Conservation (phyloP, 2,797 vertebrate genomes). For the Smutsia gigantea region DNA sequence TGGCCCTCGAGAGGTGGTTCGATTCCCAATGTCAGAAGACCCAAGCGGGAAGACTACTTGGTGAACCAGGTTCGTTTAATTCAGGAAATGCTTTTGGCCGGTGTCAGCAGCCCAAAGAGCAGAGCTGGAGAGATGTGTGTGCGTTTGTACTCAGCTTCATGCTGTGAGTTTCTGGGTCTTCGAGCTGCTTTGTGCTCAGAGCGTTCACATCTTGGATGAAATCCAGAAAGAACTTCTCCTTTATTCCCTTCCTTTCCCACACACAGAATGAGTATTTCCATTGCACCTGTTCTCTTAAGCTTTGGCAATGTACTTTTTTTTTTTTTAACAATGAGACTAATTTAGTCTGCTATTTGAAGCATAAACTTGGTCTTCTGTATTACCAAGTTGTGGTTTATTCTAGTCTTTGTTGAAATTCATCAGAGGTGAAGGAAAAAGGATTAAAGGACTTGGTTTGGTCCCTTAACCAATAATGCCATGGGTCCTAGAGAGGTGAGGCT, state of each 20-base stretch:
- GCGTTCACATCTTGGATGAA: neutral
- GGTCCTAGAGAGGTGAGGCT: neutral
- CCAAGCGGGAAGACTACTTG: neutral
- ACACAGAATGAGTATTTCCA: neutral
- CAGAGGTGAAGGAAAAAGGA: neutral
- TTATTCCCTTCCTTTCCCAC: neutral
- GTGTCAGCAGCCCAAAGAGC: neutral
- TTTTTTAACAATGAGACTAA: slow-evolving; percentile 36
- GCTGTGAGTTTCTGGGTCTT: neutral
- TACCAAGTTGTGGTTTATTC: neutral
- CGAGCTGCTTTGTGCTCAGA: neutral
- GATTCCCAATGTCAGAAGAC: neutral
- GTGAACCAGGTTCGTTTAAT: neutral
- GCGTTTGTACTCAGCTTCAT: neutral
- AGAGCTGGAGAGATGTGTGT: neutral
- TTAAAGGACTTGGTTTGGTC: neutral
- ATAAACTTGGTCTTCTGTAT: neutral
- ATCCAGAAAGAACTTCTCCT: neutral
- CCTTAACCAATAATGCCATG: neutral
- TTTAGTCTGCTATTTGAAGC: slow-evolving; percentile 33
- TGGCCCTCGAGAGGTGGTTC: neutral
- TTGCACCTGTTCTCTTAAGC: neutral
- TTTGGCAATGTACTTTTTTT: neutral
- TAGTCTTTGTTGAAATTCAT: neutral
- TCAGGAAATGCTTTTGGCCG: neutral